Conservation (phyloP, 2,113 vertebrate species). For the Stegostoma tigrinum region DNA sequence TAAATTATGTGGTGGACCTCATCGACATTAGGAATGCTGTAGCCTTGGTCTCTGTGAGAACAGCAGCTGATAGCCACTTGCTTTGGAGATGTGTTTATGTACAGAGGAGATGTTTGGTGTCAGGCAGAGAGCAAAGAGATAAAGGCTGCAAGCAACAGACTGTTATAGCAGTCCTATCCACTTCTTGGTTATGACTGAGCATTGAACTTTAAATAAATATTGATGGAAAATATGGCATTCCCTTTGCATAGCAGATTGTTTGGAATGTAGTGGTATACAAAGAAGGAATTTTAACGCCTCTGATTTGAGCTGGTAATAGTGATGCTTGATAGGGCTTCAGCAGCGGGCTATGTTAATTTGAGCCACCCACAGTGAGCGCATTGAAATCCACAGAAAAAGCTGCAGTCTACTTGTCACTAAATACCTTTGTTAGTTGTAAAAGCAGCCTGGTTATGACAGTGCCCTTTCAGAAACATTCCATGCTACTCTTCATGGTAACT, state of each 20-base stretch:
- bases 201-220: constrained; percentile 37
- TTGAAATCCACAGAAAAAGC: constrained; percentile 35
- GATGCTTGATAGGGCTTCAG: neutral
- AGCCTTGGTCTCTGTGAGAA: constrained; percentile 35
- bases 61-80: constrained; percentile 35
- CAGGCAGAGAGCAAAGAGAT: constrained; percentile 33
- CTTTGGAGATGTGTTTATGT: constrained; percentile 31
- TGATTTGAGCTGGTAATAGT: constrained; percentile 29
- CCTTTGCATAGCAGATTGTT: constrained; percentile 34
- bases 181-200: constrained; percentile 34
- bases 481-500: constrained; percentile 35
- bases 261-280: constrained; percentile 23
- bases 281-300: constrained; percentile 37
- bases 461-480: constrained; percentile 41
- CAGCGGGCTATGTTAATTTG: constrained; percentile 38
- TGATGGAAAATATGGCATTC: constrained; percentile 34
- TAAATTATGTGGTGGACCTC: constrained; percentile 28
- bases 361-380: constrained; percentile 1
- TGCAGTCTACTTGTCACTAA: neutral
- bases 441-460: constrained; percentile 33
- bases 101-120: constrained; percentile 35
- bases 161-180: constrained; percentile 8
- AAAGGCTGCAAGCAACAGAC: constrained; percentile 29
- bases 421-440: constrained; percentile 42
- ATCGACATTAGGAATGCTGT: constrained; percentile 32